Evolutionary conservation across 2,888 invertebrate species (phyloP).

Genomic region (Polydrusus cervinus): DNA sequence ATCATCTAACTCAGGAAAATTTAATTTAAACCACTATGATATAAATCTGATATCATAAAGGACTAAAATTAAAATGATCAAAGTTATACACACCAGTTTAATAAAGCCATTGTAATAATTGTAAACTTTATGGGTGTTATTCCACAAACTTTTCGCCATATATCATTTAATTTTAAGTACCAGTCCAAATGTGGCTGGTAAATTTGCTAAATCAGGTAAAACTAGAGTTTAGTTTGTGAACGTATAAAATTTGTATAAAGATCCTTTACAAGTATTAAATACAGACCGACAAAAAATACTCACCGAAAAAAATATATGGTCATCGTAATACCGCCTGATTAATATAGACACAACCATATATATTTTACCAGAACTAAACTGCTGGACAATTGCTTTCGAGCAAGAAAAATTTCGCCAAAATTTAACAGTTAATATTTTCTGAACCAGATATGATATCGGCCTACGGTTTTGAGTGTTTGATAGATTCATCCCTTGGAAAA

Average conservation of each 20-base stretch:
- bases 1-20: neutral
- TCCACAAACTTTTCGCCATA: slow-evolving; percentile 4
- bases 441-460: too few relatives aligned
- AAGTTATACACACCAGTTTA: slow-evolving; percentile 21
- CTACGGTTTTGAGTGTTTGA: too few relatives aligned
- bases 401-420: too few relatives aligned
- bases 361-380: too few relatives aligned
- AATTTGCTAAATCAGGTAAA: slow-evolving; percentile 22
- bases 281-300: too few relatives aligned
- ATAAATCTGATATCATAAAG: slow-evolving; percentile 6
- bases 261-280: neutral
- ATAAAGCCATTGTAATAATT: slow-evolving; percentile 23
- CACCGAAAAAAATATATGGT: too few relatives aligned
- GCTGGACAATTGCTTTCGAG: too few relatives aligned
- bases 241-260: neutral
- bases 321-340: too few relatives aligned
- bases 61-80: slow-evolving; percentile 18
- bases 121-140: slow-evolving; percentile 10
- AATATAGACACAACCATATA: too few relatives aligned
- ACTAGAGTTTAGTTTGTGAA: neutral
- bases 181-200: slow-evolving; percentile 7
- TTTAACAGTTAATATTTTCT: too few relatives aligned
- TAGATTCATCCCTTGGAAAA: too few relatives aligned
- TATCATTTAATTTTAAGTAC: slow-evolving; percentile 24
- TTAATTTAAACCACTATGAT: neutral